Conservation (phyloP, 2,888 invertebrate genomes). For the Thalpophila matura region DNA sequence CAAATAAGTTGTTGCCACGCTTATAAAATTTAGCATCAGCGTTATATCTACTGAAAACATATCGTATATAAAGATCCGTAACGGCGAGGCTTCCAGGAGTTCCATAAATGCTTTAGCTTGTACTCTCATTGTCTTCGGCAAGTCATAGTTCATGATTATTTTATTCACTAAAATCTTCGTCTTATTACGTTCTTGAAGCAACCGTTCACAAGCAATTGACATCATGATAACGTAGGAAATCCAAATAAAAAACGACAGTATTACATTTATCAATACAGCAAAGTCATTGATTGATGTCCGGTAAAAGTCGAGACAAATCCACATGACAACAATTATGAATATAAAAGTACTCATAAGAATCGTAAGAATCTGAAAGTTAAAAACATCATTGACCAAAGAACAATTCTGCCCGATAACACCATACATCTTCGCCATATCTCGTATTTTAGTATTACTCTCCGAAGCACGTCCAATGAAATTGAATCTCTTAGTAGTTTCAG, state of each 20-base stretch:
- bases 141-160: constrained; percentile 78
- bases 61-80: constrained; percentile 73
- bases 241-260: constrained; percentile 69
- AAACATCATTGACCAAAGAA: constrained; percentile 71
- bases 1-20: constrained; percentile 80
- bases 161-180: constrained; percentile 78
- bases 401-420: constrained; percentile 73
- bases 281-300: constrained; percentile 27
- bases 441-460: constrained; percentile 69
- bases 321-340: constrained; percentile 75
- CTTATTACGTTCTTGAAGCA: constrained; percentile 69
- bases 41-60: constrained; percentile 82
- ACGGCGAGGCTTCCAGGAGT: constrained; percentile 76
- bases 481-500: constrained; percentile 41
- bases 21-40: constrained; percentile 80
- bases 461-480: constrained; percentile 68
- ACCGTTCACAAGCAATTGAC: constrained; percentile 73
- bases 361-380: constrained; percentile 79
- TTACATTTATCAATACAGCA: neutral
- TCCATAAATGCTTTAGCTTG: constrained; percentile 82
- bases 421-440: constrained; percentile 72
- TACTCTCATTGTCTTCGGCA: constrained; percentile 73
- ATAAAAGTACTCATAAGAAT: constrained; percentile 75
- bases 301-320: constrained; percentile 73
- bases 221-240: constrained; percentile 71